Evolutionary conservation across 1,140 invertebrate genomes (phyloP), one percentile per base, ranked within the genome.

Genomic region (Penaeus japonicus): DNA sequence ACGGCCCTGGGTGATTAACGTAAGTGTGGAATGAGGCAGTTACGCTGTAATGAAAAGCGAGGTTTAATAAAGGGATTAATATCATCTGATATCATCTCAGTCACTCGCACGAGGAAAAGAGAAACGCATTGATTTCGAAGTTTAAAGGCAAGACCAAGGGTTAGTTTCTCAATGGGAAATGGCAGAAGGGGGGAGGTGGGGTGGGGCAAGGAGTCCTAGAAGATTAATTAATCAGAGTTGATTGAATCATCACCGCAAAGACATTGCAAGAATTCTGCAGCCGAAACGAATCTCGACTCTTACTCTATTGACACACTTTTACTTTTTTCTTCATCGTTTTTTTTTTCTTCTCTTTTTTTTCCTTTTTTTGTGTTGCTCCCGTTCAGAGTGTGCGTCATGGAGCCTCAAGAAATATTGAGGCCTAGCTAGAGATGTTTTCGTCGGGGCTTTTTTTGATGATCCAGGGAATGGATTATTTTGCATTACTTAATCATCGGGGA

Each of bases 21-120:
- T 73, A 87, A 87, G 85, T 81, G 85, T 81, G 85, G 81, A 81
- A 87, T 87, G 85, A 87, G 78, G 85, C 85, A 73, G 78, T 81
- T 81, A 75, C 81, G 78, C 35, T 24, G 80, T 83, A 88, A 88
- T 88, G 86, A 88, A 88, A 88, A 82, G 80, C 80, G 27, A 32
- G 35, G 35, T 39, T 39, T 39, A 39, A 39, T 39, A 39, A 39
- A 39, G 79, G 65, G n/a, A 79, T 79, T 86, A 86, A 86, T 86
- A 86, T 47, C 75, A 57, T 79, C 84, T 86, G 79, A 86, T 86
- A 86, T 47, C 75, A 57, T 79, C 84, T 85, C 53, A 39, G 84
- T 53, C 54, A 87, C 82, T 87, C 47, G 80, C 55, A 83, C 77
- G 75, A 22, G 75, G 75, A 35, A 77, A 20, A 35, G 24, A 77